Evolutionary conservation across 1,140 invertebrate species (phyloP).

Genomic region (Anthonomus grandis): DNA sequence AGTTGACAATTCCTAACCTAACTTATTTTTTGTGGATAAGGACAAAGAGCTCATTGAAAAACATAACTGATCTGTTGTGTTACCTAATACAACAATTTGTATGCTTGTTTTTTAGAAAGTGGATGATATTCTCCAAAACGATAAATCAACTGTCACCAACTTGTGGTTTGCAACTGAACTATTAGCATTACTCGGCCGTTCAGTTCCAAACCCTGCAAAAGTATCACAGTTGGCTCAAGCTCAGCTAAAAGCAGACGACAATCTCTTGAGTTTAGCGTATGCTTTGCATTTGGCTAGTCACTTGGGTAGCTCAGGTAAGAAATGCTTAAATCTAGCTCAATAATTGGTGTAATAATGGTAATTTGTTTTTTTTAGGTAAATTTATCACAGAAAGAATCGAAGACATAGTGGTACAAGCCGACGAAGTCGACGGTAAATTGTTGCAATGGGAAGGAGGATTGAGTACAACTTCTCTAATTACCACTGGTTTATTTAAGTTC

Average conservation of each 20-base stretch:
- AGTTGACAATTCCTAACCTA: too few species aligned
- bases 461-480: constrained; percentile 57
- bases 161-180: constrained; percentile 43
- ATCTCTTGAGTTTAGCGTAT: constrained; percentile 70
- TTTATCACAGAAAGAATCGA: constrained; percentile 80
- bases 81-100: too few species aligned
- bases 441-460: constrained; percentile 92
- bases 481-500: constrained; percentile 72
- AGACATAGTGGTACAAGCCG: constrained; percentile 89
- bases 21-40: too few species aligned
- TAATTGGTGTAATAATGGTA: not conserved
- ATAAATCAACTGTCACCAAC: constrained; percentile 35
- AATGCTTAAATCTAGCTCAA: not conserved
- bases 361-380: constrained; percentile 45
- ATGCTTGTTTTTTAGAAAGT: constrained; percentile 37
- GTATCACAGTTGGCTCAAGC: constrained; percentile 38
- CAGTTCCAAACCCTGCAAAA: constrained; percentile 39
- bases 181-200: constrained; percentile 33
- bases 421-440: constrained; percentile 87
- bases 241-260: constrained; percentile 44
- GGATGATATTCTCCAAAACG: constrained; percentile 34
- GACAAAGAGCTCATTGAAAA: too few species aligned
- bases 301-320: constrained; percentile 56
- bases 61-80: too few species aligned
- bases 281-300: constrained; percentile 75